Percentiles rank a stretch among this genome's conserved stretches.
These are phyloP conservation scores for Hirtodrosophila alboralis DNA, from an alignment of 2,888 invertebrate genomes.

Conservation along the genomic window DNA sequence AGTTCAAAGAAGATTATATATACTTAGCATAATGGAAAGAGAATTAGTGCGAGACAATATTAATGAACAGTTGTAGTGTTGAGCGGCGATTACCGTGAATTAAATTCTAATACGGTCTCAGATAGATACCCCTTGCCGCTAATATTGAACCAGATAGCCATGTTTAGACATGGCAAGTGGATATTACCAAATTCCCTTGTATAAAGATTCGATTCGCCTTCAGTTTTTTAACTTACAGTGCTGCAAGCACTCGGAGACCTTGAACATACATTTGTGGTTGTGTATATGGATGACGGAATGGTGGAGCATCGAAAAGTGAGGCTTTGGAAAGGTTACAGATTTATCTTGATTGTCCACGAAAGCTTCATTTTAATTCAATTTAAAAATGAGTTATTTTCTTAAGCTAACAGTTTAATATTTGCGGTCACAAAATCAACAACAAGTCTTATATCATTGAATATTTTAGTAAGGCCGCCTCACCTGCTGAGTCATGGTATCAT, in stretches of 20 bases:
- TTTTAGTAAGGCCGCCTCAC: too few relatives aligned
- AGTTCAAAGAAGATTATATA: not conserved
- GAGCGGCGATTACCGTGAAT: too few relatives aligned
- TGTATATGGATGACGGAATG: slow-evolving; percentile 15
- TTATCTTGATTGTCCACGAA: slow-evolving; percentile 14
- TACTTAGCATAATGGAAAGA: not conserved
- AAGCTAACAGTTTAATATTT: slow-evolving; percentile 16
- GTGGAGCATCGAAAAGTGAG: slow-evolving; percentile 13
- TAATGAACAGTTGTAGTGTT: too few relatives aligned
- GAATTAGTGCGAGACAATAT: too few relatives aligned
- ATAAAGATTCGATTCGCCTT: slow-evolving; percentile 8
- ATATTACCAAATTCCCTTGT: slow-evolving; percentile 12
- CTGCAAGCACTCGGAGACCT: slow-evolving; percentile 21
- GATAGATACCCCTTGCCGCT: slow-evolving; percentile 16
- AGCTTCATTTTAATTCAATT: slow-evolving; percentile 17
- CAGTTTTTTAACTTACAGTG: slow-evolving; percentile 14
- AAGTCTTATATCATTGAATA: too few relatives aligned
- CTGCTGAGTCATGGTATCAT: too few relatives aligned
- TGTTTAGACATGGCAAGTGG: slow-evolving; percentile 20
- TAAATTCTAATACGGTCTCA: slow-evolving; percentile 9
- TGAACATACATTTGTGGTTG: slow-evolving; percentile 10
- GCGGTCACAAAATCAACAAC: too few relatives aligned
- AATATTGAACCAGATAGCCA: slow-evolving; percentile 13
- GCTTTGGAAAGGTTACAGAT: slow-evolving; percentile 17
- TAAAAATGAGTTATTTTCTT: slow-evolving; percentile 13